Evolutionary conservation across 1,140 invertebrate species (phyloP).

Genomic region (Pinna nobilis): DNA sequence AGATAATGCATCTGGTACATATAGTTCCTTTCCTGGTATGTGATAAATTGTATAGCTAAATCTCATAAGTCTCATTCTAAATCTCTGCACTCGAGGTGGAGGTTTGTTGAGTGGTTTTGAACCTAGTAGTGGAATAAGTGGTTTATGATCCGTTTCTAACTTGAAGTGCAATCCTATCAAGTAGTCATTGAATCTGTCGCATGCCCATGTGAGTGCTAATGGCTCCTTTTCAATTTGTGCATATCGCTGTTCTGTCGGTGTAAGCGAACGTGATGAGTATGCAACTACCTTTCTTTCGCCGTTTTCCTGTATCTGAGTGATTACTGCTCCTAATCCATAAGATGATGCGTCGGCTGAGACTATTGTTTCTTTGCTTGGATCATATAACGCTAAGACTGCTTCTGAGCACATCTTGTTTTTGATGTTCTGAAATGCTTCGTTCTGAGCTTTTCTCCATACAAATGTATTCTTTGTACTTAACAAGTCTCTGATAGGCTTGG

Average conservation of each 20-base stretch:
- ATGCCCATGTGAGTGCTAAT: constrained; percentile 75
- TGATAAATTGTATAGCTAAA: no score
- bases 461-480: no score
- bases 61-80: no score
- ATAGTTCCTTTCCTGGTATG: no score
- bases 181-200: constrained; percentile 78
- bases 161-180: no score
- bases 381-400: constrained; percentile 35
- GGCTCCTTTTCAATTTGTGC: constrained; percentile 77
- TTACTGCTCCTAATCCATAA: constrained; percentile 69
- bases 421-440: constrained; percentile 22
- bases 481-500: no score
- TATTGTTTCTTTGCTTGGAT: constrained; percentile 17
- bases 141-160: no score
- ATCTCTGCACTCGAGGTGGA: no score
- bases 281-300: constrained; percentile 2
- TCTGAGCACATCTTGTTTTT: constrained; percentile 25
- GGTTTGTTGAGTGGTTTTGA: no score
- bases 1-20: no score
- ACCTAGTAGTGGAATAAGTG: no score
- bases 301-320: constrained; percentile 4
- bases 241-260: constrained; percentile 58
- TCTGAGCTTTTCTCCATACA: constrained; percentile 17
- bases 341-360: constrained; percentile 68
- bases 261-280: constrained; percentile 68